Evolutionary conservation across 2,888 invertebrate genomes (phyloP), one percentile per base, ranked within the genome.

Genomic region (Platynereis dumerilii): DNA sequence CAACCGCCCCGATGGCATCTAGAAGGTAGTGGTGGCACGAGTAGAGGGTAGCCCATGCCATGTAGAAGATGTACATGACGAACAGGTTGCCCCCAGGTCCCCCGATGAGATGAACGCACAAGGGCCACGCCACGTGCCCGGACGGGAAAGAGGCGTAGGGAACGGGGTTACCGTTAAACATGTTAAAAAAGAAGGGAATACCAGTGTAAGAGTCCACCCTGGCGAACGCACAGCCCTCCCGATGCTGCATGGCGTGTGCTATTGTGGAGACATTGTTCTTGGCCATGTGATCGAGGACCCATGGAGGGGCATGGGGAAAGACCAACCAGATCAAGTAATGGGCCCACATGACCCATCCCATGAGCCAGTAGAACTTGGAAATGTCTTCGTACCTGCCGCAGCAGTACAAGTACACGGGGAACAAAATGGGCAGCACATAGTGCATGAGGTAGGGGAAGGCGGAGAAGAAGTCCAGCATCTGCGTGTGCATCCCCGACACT

Each of bases 121-220:
- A 58, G 10, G 74, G 71, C 74, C 74, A 74, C 7, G 69, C 65
- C 57, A 74, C 74, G 65, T 74, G 74, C 26, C 74, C 74, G 12
- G 74, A 74, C 53, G 74, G 74, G 60, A 74, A 72, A 15, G 74
- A 72, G 12, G 69, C 74, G 48, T 69, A 74, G 29, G 72, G 72
- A 52, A 72, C 68, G 7, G 74, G 74, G 45, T 74, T 74, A 15
- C 68, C 67, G 45, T 29, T 42, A 48, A 72, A 74, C 59, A 74
- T 70, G 24, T 63, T 65, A 65, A 57, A 66, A 64, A 74, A 73
- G 60, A 74, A 69, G 2, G 58, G 52, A 12, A 70, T 10, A 3
- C 72, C 71, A 1, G 64, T 68, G 22, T 34, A 7, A 10, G 29
- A 27, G 52, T 74, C 74, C 3, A 74, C 48, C 17, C 74, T 64